These are phyloP conservation scores for Mesopsocus fuscifrons DNA, from an alignment of 2,888 invertebrate genomes.

Conservation along the genomic window DNA sequence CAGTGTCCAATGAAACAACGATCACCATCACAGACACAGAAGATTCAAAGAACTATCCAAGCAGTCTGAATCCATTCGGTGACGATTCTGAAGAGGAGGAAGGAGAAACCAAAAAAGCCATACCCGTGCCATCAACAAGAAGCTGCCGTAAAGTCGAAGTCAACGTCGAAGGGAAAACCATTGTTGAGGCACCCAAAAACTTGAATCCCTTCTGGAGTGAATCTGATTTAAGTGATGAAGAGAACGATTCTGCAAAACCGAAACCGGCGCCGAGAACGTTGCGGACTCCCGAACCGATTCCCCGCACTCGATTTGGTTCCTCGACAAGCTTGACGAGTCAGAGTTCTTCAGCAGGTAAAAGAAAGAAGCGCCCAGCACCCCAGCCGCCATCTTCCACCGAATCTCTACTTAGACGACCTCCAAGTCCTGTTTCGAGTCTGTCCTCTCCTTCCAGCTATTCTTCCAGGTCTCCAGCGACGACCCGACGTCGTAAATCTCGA, in stretches of 20 bases:
- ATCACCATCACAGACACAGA: neutral
- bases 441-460: conserved; percentile 15
- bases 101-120: conserved; percentile 19
- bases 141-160: conserved; percentile 10
- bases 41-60: conserved; percentile 40
- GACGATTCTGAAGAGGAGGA: conserved; percentile 26
- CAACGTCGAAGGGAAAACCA: conserved; percentile 14
- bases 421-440: conserved; percentile 15
- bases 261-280: conserved; percentile 20
- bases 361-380: conserved; percentile 50
- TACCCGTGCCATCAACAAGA: conserved; percentile 25
- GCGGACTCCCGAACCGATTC: conserved; percentile 22
- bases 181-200: conserved; percentile 29
- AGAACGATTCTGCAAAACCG: conserved; percentile 22
- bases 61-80: conserved; percentile 66
- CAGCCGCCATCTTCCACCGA: conserved; percentile 36
- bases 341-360: conserved; percentile 24
- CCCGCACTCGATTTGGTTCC: conserved; percentile 17
- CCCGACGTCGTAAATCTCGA: conserved; percentile 19
- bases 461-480: conserved; percentile 16
- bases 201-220: conserved; percentile 58
- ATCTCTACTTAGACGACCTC: conserved; percentile 12
- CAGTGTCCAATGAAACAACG: neutral
- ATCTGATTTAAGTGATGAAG: conserved; percentile 41
- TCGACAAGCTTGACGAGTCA: conserved; percentile 15